Base-by-base conservation (phyloP, 2,888 invertebrate genomes). In the Cantharis nigra region DNA sequence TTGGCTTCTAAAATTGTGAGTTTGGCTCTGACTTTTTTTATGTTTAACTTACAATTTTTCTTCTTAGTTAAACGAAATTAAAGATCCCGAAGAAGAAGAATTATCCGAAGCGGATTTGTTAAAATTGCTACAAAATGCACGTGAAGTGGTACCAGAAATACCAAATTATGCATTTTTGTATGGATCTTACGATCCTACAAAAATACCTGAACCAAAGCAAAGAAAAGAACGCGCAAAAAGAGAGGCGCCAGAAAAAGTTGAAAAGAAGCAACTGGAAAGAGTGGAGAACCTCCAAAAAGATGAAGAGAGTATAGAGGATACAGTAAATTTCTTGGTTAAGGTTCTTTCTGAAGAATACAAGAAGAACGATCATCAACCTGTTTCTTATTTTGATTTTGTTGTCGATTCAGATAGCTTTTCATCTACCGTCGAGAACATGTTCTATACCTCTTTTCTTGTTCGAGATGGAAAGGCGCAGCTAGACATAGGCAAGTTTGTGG, bases 371-470 rank as follows among this genome's bases (percentile, higher is more conserved):
- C 76, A 83, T 3, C 76, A 86, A 30, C 90, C 92, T 0, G 86
- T 93, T 3, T 90, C 90, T 81, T 93, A 92, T 85, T 93, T 91
- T 86, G 89, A 90, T 82, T 85, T 91, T 10, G 90, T 92, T 16
- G 84, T 93, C 76, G 91, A 93, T 85, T 92, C 92, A 0, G 83
- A 84, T 30, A 90, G 91, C 86, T 93, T 92, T 88, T 87, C 90
- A 1, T 87, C 88, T 72, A 92, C 92, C 28, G 89, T 93, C 0
- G 92, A 93, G 88, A 93, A 93, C 83, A 89, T 93, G 64, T 91
- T 93, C 87, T 90, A 93, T 82, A 88, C 91, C n/a, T 91, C 93
- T 0, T 93, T 93, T 87, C 88, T 93, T 3, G 89, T 91, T 0
- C 86, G 91, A 70, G 92, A 93, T 83, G 92, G 91, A 0, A 85